These are phyloP conservation scores for Oreohelix idahoensis DNA, from an alignment of 1,140 invertebrate species.

Conservation along the genomic window DNA sequence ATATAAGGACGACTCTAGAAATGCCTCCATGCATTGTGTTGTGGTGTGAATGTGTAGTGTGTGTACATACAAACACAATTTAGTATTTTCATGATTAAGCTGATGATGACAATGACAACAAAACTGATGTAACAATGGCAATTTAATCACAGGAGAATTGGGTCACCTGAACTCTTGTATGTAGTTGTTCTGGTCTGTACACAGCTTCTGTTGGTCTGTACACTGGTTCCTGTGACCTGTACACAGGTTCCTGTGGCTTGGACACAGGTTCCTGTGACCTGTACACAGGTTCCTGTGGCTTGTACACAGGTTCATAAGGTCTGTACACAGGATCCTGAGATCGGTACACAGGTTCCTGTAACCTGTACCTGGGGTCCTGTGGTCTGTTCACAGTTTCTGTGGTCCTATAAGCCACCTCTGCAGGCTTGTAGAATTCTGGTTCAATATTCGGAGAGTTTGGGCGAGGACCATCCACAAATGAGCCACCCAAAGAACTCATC, in stretches of 20 bases:
- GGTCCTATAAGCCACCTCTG: background rate
- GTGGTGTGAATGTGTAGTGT: too few species aligned
- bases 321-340: background rate
- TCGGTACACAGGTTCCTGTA: background rate
- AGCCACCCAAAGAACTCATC: background rate
- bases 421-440: slow-evolving; percentile 10
- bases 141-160: too few species aligned
- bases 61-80: too few species aligned
- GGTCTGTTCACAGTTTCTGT: background rate
- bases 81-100: too few species aligned
- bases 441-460: background rate
- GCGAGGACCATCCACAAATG: background rate
- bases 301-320: background rate
- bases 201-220: background rate
- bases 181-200: background rate
- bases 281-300: too few species aligned
- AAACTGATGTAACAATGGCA: too few species aligned
- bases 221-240: background rate
- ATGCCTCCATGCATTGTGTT: too few species aligned
- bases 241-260: background rate
- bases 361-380: background rate
- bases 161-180: background rate
- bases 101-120: too few species aligned
- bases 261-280: too few species aligned
- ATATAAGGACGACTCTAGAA: too few species aligned